Conservation (phyloP, 1,140 invertebrate species). For the Hydropsyche tenuis region DNA sequence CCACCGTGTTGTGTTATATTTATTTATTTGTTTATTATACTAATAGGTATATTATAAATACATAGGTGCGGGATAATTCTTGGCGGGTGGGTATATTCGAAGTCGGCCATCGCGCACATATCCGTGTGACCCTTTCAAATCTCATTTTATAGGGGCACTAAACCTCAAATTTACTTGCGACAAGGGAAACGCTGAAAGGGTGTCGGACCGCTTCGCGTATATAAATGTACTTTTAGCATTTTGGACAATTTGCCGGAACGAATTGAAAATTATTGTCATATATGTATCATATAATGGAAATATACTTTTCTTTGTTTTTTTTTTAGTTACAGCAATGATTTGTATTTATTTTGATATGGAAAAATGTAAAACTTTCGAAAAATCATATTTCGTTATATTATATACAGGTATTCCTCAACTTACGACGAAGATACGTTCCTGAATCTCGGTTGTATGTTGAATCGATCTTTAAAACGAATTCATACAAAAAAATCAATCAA, state of each 20-base stretch:
- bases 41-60: background rate
- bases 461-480: too few relatives aligned
- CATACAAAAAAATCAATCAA: too few relatives aligned
- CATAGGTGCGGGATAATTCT: slow-evolving; percentile 3
- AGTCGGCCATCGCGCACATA: background rate
- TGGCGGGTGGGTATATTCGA: background rate
- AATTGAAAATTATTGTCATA: slow-evolving; percentile 23
- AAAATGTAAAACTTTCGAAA: background rate
- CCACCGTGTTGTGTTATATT: too few relatives aligned
- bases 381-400: background rate
- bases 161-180: slow-evolving; percentile 27
- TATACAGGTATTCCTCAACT: too few relatives aligned
- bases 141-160: slow-evolving; percentile 27
- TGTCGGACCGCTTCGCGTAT: background rate
- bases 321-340: background rate
- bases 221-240: slow-evolving; percentile 21
- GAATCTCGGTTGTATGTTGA: too few relatives aligned
- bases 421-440: too few relatives aligned
- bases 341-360: background rate
- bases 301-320: background rate
- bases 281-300: too few relatives aligned
- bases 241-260: slow-evolving; percentile 18
- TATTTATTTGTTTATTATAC: too few relatives aligned
- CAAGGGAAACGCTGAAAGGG: slow-evolving; percentile 28
- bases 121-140: slow-evolving; percentile 20